Conservation (phyloP, 2,113 vertebrate species). For the Myodes glareolus region DNA sequence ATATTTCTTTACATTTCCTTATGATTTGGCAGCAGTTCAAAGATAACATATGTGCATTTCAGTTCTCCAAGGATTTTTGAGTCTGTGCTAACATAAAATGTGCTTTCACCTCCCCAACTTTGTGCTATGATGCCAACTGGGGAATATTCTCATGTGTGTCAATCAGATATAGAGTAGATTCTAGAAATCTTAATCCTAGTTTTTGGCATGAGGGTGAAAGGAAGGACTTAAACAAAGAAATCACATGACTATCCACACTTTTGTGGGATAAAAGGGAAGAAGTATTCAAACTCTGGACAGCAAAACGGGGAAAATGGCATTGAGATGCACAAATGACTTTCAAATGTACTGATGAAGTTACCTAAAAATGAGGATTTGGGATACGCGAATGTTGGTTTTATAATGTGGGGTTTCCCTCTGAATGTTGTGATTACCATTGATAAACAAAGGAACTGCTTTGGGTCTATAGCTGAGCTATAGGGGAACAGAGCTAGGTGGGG, state of each 20-base stretch:
- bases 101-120: conserved; percentile 82
- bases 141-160: conserved; percentile 78
- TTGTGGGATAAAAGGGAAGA: neutral
- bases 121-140: conserved; percentile 79
- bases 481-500: too few relatives aligned
- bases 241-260: neutral
- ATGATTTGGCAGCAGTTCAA: conserved; percentile 79
- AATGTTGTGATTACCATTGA: too few relatives aligned
- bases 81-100: conserved; percentile 83
- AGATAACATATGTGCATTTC: conserved; percentile 82
- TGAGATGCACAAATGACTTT: neutral
- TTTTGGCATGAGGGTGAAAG: conserved; percentile 17
- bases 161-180: conserved; percentile 77
- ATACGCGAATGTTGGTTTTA: neutral
- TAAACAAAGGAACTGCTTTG: too few relatives aligned
- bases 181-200: conserved; percentile 71
- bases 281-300: neutral
- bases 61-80: conserved; percentile 81
- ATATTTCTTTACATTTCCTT: conserved; percentile 78
- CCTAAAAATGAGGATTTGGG: neutral
- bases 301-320: neutral
- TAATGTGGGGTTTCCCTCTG: too few relatives aligned
- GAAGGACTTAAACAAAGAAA: conserved; percentile 70
- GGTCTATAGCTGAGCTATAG: too few relatives aligned
- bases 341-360: neutral